These are phyloP conservation scores for Pagrus major DNA, from an alignment of 2,113 vertebrate genomes.

Conservation along the genomic window DNA sequence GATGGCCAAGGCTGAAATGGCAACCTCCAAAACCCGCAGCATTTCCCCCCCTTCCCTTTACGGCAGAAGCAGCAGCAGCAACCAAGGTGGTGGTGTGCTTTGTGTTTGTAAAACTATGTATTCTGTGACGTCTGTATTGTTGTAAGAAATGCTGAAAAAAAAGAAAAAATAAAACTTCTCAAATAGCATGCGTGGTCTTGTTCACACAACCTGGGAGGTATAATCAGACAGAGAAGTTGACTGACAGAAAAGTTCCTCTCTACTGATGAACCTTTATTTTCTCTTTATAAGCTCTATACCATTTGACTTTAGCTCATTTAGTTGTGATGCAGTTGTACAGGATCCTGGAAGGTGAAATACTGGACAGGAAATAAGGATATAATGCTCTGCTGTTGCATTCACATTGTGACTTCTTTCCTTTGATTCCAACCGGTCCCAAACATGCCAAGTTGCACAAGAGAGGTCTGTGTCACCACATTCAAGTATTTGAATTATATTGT, in stretches of 20 bases:
- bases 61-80: constrained; percentile 72
- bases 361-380: not conserved
- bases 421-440: too few species aligned
- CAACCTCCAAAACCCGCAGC: constrained; percentile 53
- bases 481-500: too few species aligned
- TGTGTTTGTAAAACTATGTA: constrained; percentile 90
- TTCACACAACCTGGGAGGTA: constrained; percentile 48
- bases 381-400: too few species aligned
- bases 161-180: constrained; percentile 80
- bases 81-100: constrained; percentile 84
- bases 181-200: constrained; percentile 64
- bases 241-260: not conserved
- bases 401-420: not conserved
- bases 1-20: constrained; percentile 53
- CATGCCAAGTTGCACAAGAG: not conserved
- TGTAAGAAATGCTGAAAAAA: constrained; percentile 83
- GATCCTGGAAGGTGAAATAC: not conserved
- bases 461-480: too few species aligned
- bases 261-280: constrained; percentile 1
- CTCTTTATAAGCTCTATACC: not conserved
- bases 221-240: constrained; percentile 10
- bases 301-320: not conserved
- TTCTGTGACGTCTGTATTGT: constrained; percentile 88
- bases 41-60: constrained; percentile 27
- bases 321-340: not conserved